Base-by-base conservation (phyloP, 2,113 vertebrate genomes). In the Mustelus asterias region DNA sequence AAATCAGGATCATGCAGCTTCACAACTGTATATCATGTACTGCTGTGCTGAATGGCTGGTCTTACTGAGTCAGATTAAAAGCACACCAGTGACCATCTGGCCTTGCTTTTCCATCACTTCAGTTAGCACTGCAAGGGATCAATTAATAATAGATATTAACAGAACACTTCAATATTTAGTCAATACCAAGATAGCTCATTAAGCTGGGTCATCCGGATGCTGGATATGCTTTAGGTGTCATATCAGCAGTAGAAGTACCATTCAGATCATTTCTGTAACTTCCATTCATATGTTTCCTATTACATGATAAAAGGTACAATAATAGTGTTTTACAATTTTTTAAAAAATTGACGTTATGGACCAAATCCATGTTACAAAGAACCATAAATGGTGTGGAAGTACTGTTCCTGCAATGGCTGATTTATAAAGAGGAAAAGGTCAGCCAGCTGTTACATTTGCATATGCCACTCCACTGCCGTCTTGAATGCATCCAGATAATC, bases 131-230 rank as follows among this genome's bases (percentile, higher is more conserved):
- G 60, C 89, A 37, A 67, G 89, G 16, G 60, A 93, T 67, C 89
- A 93, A 65, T 65, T 93, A 93, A 90, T 93, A 93, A 93, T 20
- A 93, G 26, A 93, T 37, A 93, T 67, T 93, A 93, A 65, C 29
- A 93, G 89, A 93, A 67, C 14, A 93, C 63, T 93, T 93, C 63
- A 90, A 24, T 60, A 60, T 63, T 90, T 90, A 90, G 33, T 90
- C 88, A 63, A 63, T 60, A 90, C 58, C 48, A 90, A 18, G 60
- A 13, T 37, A 93, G 89, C n/a, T 63, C 18, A 37, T 93, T 37
- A 93, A 65, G 29, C 89, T 44, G 33, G 60, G 60, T 20, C 89
- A 63, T 2, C 9, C 2, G 29, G 14, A 20, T 65, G 14, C 16
- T 93, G 18, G n/a, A 37, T 67, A 67, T 10, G 18, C 9, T 67